These are phyloP conservation scores for Napeogenes sylphis DNA, from an alignment of 2,888 invertebrate species.

Conservation along the genomic window DNA sequence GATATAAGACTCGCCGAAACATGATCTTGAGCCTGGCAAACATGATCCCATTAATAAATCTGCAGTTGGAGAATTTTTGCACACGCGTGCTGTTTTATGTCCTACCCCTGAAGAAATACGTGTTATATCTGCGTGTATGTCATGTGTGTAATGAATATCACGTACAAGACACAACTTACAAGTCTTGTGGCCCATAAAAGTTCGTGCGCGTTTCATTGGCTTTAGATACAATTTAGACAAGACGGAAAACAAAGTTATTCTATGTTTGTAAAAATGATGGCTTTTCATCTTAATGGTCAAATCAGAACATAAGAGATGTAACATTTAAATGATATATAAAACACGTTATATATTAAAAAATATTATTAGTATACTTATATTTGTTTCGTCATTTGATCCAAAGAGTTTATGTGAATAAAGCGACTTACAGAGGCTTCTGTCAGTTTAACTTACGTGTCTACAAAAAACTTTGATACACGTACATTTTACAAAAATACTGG, in stretches of 20 bases:
- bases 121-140: constrained; percentile 3
- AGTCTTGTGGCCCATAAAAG: constrained; percentile 1
- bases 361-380: too few species aligned
- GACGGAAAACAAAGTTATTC: neutral
- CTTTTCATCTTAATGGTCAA: too few species aligned
- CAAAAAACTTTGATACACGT: too few species aligned
- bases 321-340: too few species aligned
- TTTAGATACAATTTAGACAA: constrained; percentile 5
- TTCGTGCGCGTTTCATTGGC: constrained; percentile 3
- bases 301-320: too few species aligned
- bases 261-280: neutral
- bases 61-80: constrained; percentile 23
- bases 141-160: constrained; percentile 27
- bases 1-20: constrained; percentile 16
- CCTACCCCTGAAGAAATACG: constrained; percentile 2
- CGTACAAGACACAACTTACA: constrained; percentile 12
- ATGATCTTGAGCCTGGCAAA: constrained; percentile 27
- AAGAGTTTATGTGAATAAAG: too few species aligned
- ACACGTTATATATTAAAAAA: too few species aligned
- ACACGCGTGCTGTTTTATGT: constrained; percentile 11
- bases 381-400: too few species aligned
- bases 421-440: too few species aligned
- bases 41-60: constrained; percentile 34
- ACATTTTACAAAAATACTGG: too few species aligned
- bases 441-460: too few species aligned